A percentile compares a stretch with the other conserved stretches of the same genome.
Conservation (phyloP, 2,888 invertebrate genomes). For the Pristionchus entomophagus region DNA sequence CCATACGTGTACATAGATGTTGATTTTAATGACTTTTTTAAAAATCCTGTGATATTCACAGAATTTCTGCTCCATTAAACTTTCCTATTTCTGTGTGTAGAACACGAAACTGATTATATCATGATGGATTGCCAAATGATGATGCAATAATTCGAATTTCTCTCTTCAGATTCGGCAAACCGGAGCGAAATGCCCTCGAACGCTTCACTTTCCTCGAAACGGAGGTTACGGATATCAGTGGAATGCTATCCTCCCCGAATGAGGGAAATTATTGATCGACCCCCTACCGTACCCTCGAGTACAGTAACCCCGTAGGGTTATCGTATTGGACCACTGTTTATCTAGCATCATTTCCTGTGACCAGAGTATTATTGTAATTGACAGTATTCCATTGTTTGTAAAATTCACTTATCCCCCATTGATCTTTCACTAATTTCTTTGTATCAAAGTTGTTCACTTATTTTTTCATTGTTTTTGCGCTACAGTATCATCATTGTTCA, state of each 20-base stretch:
- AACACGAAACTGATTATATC: too few species aligned
- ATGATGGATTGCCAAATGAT: too few species aligned
- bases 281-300: not conserved
- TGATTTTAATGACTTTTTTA: too few species aligned
- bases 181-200: constrained; percentile 33
- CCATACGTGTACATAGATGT: too few species aligned
- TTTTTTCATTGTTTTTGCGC: not conserved
- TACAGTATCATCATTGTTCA: not conserved
- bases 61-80: too few species aligned
- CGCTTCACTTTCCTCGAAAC: constrained; percentile 1
- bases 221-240: constrained; percentile 31
- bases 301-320: not conserved
- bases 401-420: not conserved
- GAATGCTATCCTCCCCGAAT: constrained; percentile 15
- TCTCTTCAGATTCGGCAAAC: constrained; percentile 42
- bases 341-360: not conserved
- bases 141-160: too few species aligned
- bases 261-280: constrained; percentile 38
- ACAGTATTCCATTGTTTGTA: not conserved
- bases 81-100: too few species aligned
- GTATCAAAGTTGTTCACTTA: constrained; percentile 1
- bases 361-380: not conserved
- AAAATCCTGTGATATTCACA: too few species aligned
- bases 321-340: not conserved
- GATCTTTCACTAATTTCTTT: not conserved